Conservation (phyloP, 2,888 invertebrate genomes). For the Drosophila hamatofila region DNA sequence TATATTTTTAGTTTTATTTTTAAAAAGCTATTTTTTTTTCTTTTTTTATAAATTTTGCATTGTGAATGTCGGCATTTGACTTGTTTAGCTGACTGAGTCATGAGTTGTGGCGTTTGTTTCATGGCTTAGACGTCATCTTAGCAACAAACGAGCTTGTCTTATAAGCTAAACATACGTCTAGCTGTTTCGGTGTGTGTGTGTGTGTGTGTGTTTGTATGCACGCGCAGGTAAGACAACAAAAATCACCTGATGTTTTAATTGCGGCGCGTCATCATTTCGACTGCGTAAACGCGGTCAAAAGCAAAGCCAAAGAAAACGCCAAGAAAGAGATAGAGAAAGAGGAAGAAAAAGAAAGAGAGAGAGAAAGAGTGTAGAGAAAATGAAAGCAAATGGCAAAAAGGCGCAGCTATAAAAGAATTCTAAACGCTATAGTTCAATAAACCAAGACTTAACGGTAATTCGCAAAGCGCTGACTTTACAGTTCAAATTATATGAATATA, state of each 20-base stretch:
- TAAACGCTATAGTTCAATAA: conserved; percentile 47
- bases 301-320: conserved; percentile 20
- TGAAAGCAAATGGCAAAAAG: conserved; percentile 52
- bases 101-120: conserved; percentile 18
- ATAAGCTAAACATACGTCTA: conserved; percentile 10
- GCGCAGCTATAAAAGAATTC: conserved; percentile 18
- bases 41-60: conserved; percentile 19
- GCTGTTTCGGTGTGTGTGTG: conserved; percentile 3
- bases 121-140: conserved; percentile 66
- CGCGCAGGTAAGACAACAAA: conserved; percentile 58
- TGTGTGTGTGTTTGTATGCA: conserved; percentile 23
- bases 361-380: conserved; percentile 20
- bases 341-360: not conserved
- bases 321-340: not conserved
- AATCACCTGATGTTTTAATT: conserved; percentile 81
- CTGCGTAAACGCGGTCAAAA: conserved; percentile 51
- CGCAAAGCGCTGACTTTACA: conserved; percentile 22
- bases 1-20: conserved; percentile 10
- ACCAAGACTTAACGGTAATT: conserved; percentile 36
- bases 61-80: conserved; percentile 48
- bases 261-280: conserved; percentile 72
- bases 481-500: not conserved
- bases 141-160: conserved; percentile 42
- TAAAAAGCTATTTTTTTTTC: not conserved
- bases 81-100: conserved; percentile 52